phyloP scores from a whole-genome alignment of 2,888 invertebrate genomes.

The Odontomyia ornata region DNA sequence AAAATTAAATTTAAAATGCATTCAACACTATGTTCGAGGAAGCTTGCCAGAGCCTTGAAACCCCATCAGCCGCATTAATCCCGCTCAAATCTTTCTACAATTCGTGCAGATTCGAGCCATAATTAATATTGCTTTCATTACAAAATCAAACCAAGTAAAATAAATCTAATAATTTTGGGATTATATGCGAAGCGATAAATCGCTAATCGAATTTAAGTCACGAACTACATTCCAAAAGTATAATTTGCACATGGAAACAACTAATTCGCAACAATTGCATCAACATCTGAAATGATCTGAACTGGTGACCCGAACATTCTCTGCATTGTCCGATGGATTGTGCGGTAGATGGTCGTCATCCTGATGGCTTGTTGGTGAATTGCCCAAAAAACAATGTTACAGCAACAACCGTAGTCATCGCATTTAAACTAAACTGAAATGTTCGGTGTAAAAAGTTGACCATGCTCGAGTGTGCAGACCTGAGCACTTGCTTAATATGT shows the following conservation, averaged over 20 bases:
- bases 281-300: background rate
- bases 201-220: background rate
- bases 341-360: background rate
- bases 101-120: background rate
- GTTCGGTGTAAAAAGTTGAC: background rate
- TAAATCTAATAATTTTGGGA: background rate
- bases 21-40: no score
- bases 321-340: background rate
- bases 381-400: no score
- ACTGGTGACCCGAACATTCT: background rate
- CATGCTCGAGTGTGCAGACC: background rate
- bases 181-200: background rate
- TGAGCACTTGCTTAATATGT: background rate
- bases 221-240: background rate
- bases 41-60: no score
- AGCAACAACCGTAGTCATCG: no score
- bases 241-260: background rate
- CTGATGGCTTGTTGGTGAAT: no score
- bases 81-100: background rate
- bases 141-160: background rate
- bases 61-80: background rate
- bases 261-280: conserved; percentile 1
- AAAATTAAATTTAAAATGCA: no score
- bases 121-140: background rate
- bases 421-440: no score